phyloP scores from a whole-genome alignment of 2,113 vertebrate species.

The Spermophilus dauricus region DNA sequence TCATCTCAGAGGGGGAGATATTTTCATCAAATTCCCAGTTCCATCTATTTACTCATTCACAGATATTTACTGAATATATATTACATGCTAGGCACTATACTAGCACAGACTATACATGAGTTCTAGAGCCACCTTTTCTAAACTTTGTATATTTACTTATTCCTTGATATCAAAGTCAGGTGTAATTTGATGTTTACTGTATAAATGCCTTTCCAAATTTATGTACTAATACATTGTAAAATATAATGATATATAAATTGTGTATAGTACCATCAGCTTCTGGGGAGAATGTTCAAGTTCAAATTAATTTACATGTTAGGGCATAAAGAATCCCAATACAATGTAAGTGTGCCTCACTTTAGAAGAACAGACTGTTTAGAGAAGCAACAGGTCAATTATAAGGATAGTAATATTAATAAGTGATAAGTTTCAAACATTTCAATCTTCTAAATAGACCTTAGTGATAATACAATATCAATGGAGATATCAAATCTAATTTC shows the following conservation, averaged over 20 bases:
- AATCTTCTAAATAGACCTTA: not conserved
- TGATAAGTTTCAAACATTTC: not conserved
- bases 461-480: not conserved
- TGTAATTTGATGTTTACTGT: not conserved
- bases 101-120: not conserved
- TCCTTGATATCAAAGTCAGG: not conserved
- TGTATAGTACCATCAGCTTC: not conserved
- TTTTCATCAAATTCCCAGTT: not conserved
- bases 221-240: not conserved
- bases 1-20: not conserved
- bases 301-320: conserved; percentile 4
- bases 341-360: not conserved
- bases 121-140: not conserved
- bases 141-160: not conserved
- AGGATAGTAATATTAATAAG: not conserved
- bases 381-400: not conserved
- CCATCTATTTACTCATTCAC: not conserved
- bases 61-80: not conserved
- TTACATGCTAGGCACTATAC: not conserved
- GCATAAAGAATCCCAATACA: not conserved
- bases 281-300: not conserved
- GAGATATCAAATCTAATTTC: conserved; percentile 1
- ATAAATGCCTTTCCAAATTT: not conserved
- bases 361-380: conserved; percentile 6
- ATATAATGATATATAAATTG: not conserved